Evolutionary conservation across 1,140 invertebrate species (phyloP).

Genomic region (Caenorhabditis remanei): DNA sequence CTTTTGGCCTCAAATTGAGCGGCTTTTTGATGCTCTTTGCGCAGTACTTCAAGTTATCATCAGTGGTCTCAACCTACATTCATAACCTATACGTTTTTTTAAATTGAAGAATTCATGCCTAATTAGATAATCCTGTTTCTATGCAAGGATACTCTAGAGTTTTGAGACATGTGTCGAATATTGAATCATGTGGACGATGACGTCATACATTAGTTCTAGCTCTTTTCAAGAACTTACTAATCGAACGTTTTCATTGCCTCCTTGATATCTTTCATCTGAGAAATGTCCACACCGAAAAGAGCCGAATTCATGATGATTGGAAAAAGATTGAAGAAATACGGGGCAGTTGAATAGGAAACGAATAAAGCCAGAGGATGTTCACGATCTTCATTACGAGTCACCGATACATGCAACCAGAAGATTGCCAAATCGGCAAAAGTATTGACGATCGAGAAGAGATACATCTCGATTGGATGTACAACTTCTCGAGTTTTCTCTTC

Average conservation of each 20-base stretch:
- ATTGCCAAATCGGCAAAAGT: conserved; percentile 40
- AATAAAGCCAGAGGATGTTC: conserved; percentile 10
- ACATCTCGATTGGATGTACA: conserved; percentile 9
- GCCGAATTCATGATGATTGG: conserved; percentile 32
- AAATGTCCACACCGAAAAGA: conserved; percentile 8
- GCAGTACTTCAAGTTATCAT: no score
- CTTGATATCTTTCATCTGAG: neutral
- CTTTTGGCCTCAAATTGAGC: no score
- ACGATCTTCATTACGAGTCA: conserved; percentile 15
- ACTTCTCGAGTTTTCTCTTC: neutral
- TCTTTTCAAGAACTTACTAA: neutral
- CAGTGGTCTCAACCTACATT: no score
- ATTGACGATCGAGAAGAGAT: conserved; percentile 37
- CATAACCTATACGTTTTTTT: no score
- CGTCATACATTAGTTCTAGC: no score
- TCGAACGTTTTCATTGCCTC: conserved; percentile 2
- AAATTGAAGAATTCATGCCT: no score
- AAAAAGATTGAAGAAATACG: conserved; percentile 39
- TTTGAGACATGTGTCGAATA: no score
- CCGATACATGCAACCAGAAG: conserved; percentile 41
- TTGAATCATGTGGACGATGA: no score
- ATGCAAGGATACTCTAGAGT: no score
- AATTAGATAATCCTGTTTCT: no score
- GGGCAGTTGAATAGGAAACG: conserved; percentile 23
- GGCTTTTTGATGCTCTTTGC: no score